These are phyloP conservation scores for Otus sunia DNA, from an alignment of 2,113 vertebrate genomes.

Conservation along the genomic window DNA sequence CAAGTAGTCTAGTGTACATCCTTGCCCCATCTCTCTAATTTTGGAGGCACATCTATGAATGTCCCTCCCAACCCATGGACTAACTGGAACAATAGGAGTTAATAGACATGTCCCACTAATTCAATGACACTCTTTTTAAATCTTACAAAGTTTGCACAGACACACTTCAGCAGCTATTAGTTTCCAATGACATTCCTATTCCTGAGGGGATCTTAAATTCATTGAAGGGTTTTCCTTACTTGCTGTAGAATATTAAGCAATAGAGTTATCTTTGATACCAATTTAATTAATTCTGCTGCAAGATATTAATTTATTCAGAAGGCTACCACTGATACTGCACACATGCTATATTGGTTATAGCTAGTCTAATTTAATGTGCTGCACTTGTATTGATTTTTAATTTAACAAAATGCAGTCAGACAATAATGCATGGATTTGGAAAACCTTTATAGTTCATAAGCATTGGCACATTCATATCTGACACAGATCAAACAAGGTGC, in stretches of 20 bases:
- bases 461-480: background rate
- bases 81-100: background rate
- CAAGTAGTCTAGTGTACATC: rapidly evolving
- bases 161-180: constrained; percentile 12
- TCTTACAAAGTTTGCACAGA: background rate
- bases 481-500: constrained; percentile 23
- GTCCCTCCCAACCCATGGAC: background rate
- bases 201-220: constrained; percentile 40
- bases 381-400: constrained; percentile 14
- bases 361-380: background rate
- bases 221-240: constrained; percentile 17
- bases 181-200: constrained; percentile 34
- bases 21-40: background rate
- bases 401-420: background rate
- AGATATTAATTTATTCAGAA: constrained; percentile 40
- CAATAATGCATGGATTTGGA: constrained; percentile 33
- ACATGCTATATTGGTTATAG: background rate
- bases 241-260: constrained; percentile 43
- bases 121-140: background rate
- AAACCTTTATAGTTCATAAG: constrained; percentile 14
- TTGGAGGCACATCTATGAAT: background rate
- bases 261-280: constrained; percentile 32
- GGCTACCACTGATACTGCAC: background rate
- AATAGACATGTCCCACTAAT: background rate
- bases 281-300: constrained; percentile 60